These are phyloP conservation scores for Gambusia holbrooki DNA, from an alignment of 2,113 vertebrate genomes.

Conservation along the genomic window DNA sequence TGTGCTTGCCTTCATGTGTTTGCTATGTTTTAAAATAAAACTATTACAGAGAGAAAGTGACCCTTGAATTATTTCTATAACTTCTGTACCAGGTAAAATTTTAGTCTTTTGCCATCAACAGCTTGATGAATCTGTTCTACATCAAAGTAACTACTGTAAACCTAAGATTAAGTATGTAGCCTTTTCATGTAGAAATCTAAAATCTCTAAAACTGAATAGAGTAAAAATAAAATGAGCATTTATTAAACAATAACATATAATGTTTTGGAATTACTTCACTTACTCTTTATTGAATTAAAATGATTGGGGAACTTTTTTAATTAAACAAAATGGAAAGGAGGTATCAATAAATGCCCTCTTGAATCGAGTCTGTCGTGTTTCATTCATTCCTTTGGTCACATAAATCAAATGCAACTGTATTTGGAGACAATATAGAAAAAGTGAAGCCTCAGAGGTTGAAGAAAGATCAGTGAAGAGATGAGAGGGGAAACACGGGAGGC, in stretches of 20 bases:
- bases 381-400: conserved; percentile 57
- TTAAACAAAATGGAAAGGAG: conserved; percentile 15
- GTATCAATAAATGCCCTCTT: conserved; percentile 23
- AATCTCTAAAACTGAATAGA: not conserved
- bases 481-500: not conserved
- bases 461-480: conserved; percentile 42
- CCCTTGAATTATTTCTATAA: too few species aligned
- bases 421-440: conserved; percentile 1
- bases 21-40: too few species aligned
- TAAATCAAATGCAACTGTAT: conserved; percentile 74
- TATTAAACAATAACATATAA: not conserved
- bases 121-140: too few species aligned
- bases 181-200: not conserved
- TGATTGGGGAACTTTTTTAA: not conserved
- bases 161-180: too few species aligned
- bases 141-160: too few species aligned
- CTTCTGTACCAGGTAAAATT: too few species aligned
- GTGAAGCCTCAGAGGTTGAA: conserved; percentile 61
- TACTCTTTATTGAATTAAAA: not conserved
- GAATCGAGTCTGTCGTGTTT: conserved; percentile 22
- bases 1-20: too few species aligned
- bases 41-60: too few species aligned
- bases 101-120: too few species aligned
- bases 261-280: not conserved
- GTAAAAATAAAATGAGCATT: not conserved